phyloP scores from a whole-genome alignment of 2,797 vertebrate species.

The Glossophaga mutica region DNA sequence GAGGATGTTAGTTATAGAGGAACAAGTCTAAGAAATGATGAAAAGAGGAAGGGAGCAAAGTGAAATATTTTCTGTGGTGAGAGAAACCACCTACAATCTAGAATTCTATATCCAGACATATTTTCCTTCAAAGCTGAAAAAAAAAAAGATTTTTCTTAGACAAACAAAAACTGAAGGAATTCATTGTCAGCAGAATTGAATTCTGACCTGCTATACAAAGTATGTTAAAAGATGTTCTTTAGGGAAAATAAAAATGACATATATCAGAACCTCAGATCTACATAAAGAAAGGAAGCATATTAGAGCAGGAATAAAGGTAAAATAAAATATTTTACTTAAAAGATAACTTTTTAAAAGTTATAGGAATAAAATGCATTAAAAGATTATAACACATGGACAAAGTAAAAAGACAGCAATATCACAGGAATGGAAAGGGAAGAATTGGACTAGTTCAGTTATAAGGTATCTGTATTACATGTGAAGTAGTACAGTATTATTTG shows the following conservation, averaged over 20 bases:
- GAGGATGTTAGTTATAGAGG: background rate
- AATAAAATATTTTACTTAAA: background rate
- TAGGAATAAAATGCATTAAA: background rate
- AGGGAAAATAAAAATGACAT: background rate
- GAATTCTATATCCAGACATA: background rate
- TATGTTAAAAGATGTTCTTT: background rate
- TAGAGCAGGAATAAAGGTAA: background rate
- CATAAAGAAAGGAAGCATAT: background rate
- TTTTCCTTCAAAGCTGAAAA: background rate
- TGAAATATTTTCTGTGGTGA: background rate
- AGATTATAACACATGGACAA: background rate
- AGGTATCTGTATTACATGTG: background rate
- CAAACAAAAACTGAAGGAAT: background rate
- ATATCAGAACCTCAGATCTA: background rate
- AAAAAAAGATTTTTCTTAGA: background rate
- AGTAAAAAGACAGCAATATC: background rate
- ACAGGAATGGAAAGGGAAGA: background rate
- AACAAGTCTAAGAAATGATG: background rate
- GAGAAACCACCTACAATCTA: background rate
- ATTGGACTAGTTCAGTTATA: background rate
- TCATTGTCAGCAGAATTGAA: background rate
- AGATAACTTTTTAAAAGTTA: background rate
- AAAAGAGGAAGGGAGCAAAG: background rate
- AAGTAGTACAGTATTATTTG: background rate
- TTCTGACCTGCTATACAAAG: background rate